These are phyloP conservation scores for Drosophila triauraria DNA, from an alignment of 1,140 invertebrate species.

Conservation along the genomic window DNA sequence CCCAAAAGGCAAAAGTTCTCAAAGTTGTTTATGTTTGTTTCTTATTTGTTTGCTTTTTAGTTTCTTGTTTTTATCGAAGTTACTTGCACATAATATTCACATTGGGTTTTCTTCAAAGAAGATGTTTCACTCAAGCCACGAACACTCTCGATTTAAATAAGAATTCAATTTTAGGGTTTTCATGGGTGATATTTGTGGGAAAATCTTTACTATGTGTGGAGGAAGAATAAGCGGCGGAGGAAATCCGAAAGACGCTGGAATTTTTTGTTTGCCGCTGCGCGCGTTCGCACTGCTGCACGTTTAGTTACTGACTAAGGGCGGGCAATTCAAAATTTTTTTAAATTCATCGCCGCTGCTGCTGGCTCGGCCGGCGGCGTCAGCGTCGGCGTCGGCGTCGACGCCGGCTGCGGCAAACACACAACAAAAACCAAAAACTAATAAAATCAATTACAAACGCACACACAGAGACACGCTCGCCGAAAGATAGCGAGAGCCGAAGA, in stretches of 20 bases:
- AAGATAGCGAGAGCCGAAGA: constrained; percentile 34
- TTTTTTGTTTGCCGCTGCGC: constrained; percentile 54
- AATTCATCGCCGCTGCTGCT: constrained; percentile 73
- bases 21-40: constrained; percentile 23
- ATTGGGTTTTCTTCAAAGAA: not conserved
- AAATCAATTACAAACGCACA: constrained; percentile 84
- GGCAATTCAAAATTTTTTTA: constrained; percentile 85
- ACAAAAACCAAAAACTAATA: constrained; percentile 84
- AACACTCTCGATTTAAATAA: constrained; percentile 7
- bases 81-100: constrained; percentile 41
- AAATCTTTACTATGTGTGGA: not conserved
- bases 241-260: constrained; percentile 32
- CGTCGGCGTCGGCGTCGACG: constrained; percentile 56
- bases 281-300: constrained; percentile 84
- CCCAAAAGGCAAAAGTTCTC: constrained; percentile 34
- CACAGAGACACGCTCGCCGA: constrained; percentile 45
- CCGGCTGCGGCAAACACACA: constrained; percentile 76
- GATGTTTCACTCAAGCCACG: constrained; percentile 19
- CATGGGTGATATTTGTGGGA: not conserved
- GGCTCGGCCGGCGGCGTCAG: constrained; percentile 20
- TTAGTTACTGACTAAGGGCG: constrained; percentile 85
- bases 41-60: constrained; percentile 3
- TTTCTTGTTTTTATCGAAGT: constrained; percentile 1
- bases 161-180: constrained; percentile 7
- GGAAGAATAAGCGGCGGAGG: constrained; percentile 12